phyloP scores from a whole-genome alignment of 2,888 invertebrate species.

The Taphrorychus bicolor region DNA sequence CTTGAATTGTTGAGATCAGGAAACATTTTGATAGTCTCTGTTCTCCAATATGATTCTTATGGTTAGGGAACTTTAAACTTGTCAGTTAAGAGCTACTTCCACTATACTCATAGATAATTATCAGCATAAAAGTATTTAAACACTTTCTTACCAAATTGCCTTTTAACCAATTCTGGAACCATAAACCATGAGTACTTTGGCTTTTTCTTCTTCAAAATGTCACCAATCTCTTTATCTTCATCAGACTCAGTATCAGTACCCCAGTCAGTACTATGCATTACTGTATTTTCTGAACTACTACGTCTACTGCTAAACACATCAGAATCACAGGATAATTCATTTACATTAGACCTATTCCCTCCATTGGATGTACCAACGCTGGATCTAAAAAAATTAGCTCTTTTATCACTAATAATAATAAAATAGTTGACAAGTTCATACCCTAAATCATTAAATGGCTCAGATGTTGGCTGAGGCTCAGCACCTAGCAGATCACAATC shows the following conservation, averaged over 20 bases:
- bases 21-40: no score
- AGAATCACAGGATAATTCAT: conserved; percentile 19
- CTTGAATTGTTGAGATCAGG: no score
- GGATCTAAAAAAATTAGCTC: background rate
- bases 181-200: conserved; percentile 73
- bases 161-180: conserved; percentile 70
- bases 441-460: background rate
- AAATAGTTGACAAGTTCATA: background rate
- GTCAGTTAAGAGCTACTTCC: no score
- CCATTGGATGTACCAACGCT: background rate
- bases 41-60: no score
- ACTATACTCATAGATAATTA: no score
- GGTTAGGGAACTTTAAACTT: no score
- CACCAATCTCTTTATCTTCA: conserved; percentile 49
- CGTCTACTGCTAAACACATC: conserved; percentile 13
- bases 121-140: no score
- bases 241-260: conserved; percentile 50
- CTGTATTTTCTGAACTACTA: conserved; percentile 32
- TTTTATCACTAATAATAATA: background rate
- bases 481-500: no score
- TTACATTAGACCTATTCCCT: background rate
- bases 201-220: conserved; percentile 65
- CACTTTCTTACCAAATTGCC: conserved; percentile 68
- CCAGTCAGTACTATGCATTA: conserved; percentile 43
- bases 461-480: no score